phyloP scores from a whole-genome alignment of 2,888 invertebrate genomes.

The Aelia acuminata region DNA sequence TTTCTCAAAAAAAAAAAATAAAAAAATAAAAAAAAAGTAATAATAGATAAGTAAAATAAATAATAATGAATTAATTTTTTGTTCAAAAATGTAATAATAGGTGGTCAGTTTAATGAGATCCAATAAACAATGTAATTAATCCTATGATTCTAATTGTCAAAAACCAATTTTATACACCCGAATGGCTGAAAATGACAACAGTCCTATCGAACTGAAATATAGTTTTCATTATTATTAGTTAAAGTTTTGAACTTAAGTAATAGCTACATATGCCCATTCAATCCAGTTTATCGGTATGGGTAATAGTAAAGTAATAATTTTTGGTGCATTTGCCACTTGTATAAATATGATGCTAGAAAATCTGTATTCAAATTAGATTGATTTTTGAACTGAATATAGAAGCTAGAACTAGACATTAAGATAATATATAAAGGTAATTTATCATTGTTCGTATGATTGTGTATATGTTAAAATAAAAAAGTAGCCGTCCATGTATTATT shows the following conservation, averaged over 20 bases:
- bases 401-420: constrained; percentile 19
- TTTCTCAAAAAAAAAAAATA: constrained; percentile 36
- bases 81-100: background rate
- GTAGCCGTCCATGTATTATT: constrained; percentile 28
- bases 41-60: background rate
- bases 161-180: background rate
- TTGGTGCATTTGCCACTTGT: background rate
- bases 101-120: background rate
- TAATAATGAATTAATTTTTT: background rate
- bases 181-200: constrained; percentile 27
- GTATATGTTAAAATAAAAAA: constrained; percentile 29
- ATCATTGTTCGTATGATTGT: constrained; percentile 16
- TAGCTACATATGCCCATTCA: background rate
- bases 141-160: background rate
- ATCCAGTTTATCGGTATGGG: background rate
- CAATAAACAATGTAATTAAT: background rate
- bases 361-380: constrained; percentile 29
- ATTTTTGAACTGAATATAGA: constrained; percentile 32
- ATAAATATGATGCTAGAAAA: constrained; percentile 8
- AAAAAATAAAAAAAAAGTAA: background rate
- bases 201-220: constrained; percentile 19
- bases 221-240: constrained; percentile 37
- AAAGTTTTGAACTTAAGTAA: background rate
- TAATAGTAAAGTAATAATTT: background rate
- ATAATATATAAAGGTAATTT: constrained; percentile 14